Evolutionary conservation across 1,140 invertebrate species (phyloP), one percentile per base, ranked within the genome.

Genomic region (Sminthurinus signatus): DNA sequence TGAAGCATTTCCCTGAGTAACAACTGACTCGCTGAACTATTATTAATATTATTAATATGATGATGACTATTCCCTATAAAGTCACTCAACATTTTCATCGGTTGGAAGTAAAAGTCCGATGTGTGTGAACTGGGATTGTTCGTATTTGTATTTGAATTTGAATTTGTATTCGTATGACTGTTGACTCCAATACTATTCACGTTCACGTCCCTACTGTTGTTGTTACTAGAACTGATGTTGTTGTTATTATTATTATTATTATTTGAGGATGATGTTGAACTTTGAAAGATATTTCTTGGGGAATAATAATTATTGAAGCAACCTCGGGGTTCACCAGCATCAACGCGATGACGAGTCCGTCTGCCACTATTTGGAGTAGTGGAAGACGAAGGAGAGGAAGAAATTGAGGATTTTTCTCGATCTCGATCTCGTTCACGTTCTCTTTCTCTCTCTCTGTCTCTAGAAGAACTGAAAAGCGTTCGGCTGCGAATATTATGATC

Each of bases 41-140:
- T 31, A 48, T 44, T 31, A 42, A 36, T 36, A 59, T 46, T 43
- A 59, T 59, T 59, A 39, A 46, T 15, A 59, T 64, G 62, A 17
- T 31, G 52, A 25, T 48, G 44, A n/a, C 46, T 39, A 31, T 51
- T 56, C 28, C 55, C 62, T 23, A 69, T 65, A 29, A 63, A 69
- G 23, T 69, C 68, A 55, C 60, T 62, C 29, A 69, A 57, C 68
- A 69, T 69, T 51, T 69, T 69, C 68, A 69, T 65, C 10, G 63
- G 68, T 52, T 65, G 60, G 55, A 69, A 63, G 44, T 69, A 65
- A 29, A 56, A 59, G 0, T 48, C 46, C 5, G 56, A 21, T n/a
- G 21, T 23, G 5, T 12, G 19, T 8, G n/a, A n/a, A 10, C 10
- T n/a, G 39, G 39, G 39, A 12, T 10, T 10, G 10, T 10, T n/a